These are phyloP conservation scores for Varanus komodoensis DNA, from an alignment of 2,113 vertebrate species.

Conservation along the genomic window DNA sequence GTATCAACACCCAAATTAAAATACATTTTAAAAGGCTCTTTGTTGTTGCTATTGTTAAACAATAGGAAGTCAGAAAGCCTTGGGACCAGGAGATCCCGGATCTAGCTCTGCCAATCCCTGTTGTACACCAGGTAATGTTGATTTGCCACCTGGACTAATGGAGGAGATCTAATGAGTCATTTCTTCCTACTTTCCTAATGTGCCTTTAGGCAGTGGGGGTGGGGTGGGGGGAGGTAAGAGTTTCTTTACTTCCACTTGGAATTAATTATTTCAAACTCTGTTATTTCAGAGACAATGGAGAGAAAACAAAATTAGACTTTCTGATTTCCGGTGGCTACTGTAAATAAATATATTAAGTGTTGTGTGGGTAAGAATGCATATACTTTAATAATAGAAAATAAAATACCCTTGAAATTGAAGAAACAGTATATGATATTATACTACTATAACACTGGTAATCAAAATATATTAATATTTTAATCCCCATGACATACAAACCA, in stretches of 20 bases:
- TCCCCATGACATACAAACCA: background rate
- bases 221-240: background rate
- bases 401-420: background rate
- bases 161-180: background rate
- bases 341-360: background rate
- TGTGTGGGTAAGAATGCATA: background rate
- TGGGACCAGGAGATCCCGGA: background rate
- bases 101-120: background rate
- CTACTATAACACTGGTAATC: background rate
- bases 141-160: background rate
- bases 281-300: background rate
- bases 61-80: background rate
- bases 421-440: background rate
- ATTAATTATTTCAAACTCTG: background rate
- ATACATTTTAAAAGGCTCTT: background rate
- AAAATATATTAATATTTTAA: background rate
- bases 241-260: background rate
- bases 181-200: background rate
- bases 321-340: background rate
- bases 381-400: background rate
- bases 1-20: background rate
- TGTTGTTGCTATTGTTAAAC: constrained; percentile 3
- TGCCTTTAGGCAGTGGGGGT: background rate
- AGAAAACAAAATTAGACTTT: background rate
- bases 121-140: background rate